These are phyloP conservation scores for Cotesia vestalis DNA, from an alignment of 1,140 invertebrate species.

Conservation along the genomic window DNA sequence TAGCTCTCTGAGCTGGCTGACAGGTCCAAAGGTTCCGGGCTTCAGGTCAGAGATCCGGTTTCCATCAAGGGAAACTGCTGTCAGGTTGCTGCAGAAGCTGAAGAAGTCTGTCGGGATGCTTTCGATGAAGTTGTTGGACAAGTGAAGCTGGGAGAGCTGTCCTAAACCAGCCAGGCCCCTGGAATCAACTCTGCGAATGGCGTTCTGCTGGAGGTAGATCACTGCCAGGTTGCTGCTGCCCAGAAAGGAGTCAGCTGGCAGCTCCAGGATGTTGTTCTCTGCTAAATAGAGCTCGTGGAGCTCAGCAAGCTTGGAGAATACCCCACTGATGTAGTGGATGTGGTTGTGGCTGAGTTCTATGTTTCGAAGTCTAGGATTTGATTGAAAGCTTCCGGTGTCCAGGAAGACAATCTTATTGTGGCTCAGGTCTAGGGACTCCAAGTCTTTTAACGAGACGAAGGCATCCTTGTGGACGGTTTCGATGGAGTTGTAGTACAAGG, in stretches of 20 bases:
- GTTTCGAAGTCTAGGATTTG: conserved; percentile 78
- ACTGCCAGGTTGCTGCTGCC: conserved; percentile 81
- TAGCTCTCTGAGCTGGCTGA: conserved; percentile 80
- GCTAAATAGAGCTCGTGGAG: conserved; percentile 85
- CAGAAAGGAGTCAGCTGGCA: conserved; percentile 82
- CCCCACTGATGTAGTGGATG: conserved; percentile 81
- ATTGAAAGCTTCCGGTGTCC: conserved; percentile 76
- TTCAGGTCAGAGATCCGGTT: conserved; percentile 86
- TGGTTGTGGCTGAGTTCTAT: conserved; percentile 91
- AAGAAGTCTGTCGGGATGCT: conserved; percentile 79
- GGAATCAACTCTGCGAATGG: conserved; percentile 78
- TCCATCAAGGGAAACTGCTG: conserved; percentile 87
- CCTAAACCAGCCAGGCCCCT: conserved; percentile 76
- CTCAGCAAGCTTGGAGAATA: conserved; percentile 81
- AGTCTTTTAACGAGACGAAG: conserved; percentile 75
- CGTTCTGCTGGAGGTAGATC: conserved; percentile 88
- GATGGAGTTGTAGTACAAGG: conserved; percentile 85
- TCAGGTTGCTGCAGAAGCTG: conserved; percentile 76
- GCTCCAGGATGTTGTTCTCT: conserved; percentile 89
- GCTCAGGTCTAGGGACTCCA: conserved; percentile 87
- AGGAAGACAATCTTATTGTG: conserved; percentile 85
- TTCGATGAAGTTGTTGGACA: conserved; percentile 87
- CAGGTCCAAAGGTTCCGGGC: conserved; percentile 80
- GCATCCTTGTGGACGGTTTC: conserved; percentile 79
- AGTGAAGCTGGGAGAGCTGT: conserved; percentile 82